Evolutionary conservation across 2,888 invertebrate genomes (phyloP), one percentile per base, ranked within the genome.

Genomic region (Bursaphelenchus okinawaensis): DNA sequence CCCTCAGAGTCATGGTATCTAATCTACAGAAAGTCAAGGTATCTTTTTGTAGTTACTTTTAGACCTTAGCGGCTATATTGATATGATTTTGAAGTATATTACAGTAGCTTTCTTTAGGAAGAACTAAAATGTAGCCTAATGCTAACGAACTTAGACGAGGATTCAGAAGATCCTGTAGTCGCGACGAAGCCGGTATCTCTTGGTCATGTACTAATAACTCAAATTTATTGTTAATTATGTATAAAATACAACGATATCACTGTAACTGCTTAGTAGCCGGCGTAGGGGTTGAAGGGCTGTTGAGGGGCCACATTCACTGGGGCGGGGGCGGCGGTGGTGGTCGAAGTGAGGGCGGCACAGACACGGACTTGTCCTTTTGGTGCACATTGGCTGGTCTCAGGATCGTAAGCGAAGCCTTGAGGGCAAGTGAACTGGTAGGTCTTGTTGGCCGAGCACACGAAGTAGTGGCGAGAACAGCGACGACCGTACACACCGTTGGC

Each of bases 181-280:
- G 60, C 63, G 16, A 52, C 58, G 16, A 65, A 67, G 54, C 55
- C 64, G 22, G 72, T 72, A 12, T 50, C 56, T n/a, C 66, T 80
- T 22, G 79, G 79, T 9, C 77, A 77, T 52, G 74, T 80, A 62
- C 59, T 80, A 8, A 76, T 80, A 28, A 79, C 78, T 9, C 52
- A 57, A 28, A n/a, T 66, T 60, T 27, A 31, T 16, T 27, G 40
- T 22, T 40, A n/a, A 27, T 22, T 22, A 22, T 69, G 56, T 56
- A 58, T 57, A 16, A 40, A 28, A 28, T 19, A 16, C 28, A 22
- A 9, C 12, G 28, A 57, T 57, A 27, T 51, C 28, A 16, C 9
- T 24, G n/a, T 27, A 54, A 1, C 26, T 54, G 54, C 12, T 27
- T 54, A 26, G 54, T 26, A 54, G 19, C 26, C 27, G 54, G 54